Base-by-base conservation (phyloP, 2,888 invertebrate genomes). In the Dynastes grantii region DNA sequence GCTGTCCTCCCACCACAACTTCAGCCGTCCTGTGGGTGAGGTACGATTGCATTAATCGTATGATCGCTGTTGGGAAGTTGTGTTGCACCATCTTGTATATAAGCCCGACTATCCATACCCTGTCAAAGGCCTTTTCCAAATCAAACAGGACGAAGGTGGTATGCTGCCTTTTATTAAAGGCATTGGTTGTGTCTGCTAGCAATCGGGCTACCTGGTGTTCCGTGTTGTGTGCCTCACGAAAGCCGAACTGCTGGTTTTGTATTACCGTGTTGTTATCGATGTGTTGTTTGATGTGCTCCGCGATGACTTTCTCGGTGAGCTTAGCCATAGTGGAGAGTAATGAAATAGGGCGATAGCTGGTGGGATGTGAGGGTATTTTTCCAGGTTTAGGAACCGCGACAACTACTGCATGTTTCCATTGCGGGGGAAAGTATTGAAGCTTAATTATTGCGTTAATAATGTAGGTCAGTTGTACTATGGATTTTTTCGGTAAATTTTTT, bases 401-500 rank as follows among this genome's bases (percentile, higher is more conserved):
- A 6, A 84, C 65, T 13, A 76, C 77, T 1, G 83, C 84, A 16
- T 76, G 77, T 81, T 84, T 84, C 83, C 83, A 84, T 0, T 1
- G 1, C 1, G 64, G 76, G 3, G 84, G 83, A 78, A 80, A 84
- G 55, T 85, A 78, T 13, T 73, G 61, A 1, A 82, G 51, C 76
- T 68, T 82, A 0, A 84, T 29, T 1, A 80, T 78, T 0, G 78
- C 76, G 45, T 83, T 84, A 6, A 82, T 80, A 9, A 84, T 83
- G 61, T 83, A 78, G 0, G 76, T 82, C 4, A 84, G 27, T 79
- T 84, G 83, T 0, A 83, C 82, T 27, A 83, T 73, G 22, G 82
- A 80, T 78, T 84, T 85, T 49, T 68, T 78, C 1, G 82, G 80
- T 6, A 85, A 71, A 11, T 85, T 82, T 81, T 85, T 76, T 32